These are phyloP conservation scores for Scarus forsteni DNA, from an alignment of 2,797 vertebrate genomes.

Conservation along the genomic window DNA sequence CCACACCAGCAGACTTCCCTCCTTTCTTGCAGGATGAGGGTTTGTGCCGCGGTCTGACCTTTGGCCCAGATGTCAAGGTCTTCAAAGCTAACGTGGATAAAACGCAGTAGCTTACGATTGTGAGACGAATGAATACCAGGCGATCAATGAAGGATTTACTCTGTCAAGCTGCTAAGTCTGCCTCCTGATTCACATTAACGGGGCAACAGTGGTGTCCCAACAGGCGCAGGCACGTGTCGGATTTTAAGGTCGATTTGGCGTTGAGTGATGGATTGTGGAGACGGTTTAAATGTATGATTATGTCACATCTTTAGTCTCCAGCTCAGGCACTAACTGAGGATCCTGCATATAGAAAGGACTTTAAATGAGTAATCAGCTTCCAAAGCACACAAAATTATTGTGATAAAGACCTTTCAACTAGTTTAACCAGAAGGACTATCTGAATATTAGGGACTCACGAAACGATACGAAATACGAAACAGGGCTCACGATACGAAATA, in stretches of 20 bases:
- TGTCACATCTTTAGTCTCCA: not conserved
- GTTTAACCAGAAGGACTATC: too few relatives aligned
- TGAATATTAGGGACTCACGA: too few relatives aligned
- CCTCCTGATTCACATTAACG: constrained; percentile 54
- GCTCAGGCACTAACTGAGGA: too few relatives aligned
- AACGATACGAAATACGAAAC: too few relatives aligned
- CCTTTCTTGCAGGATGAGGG: constrained; percentile 36
- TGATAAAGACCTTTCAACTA: too few relatives aligned
- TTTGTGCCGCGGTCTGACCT: constrained; percentile 66
- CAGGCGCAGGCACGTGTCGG: not conserved
- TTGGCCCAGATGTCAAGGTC: constrained; percentile 69
- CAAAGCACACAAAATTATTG: too few relatives aligned
- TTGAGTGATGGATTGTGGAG: not conserved
- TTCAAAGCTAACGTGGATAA: constrained; percentile 71
- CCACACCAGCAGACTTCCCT: constrained; percentile 37
- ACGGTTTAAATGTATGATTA: not conserved
- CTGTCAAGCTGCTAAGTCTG: constrained; percentile 65
- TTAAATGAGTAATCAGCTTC: too few relatives aligned
- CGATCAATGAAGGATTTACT: constrained; percentile 77
- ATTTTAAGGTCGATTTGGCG: constrained; percentile 3
- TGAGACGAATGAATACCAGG: constrained; percentile 58
- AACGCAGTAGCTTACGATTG: constrained; percentile 59
- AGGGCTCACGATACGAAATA: too few relatives aligned
- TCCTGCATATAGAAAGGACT: too few relatives aligned
- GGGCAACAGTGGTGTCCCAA: constrained; percentile 9